Base-by-base conservation (phyloP, 2,113 vertebrate species). In the Phaethornis superciliosus region DNA sequence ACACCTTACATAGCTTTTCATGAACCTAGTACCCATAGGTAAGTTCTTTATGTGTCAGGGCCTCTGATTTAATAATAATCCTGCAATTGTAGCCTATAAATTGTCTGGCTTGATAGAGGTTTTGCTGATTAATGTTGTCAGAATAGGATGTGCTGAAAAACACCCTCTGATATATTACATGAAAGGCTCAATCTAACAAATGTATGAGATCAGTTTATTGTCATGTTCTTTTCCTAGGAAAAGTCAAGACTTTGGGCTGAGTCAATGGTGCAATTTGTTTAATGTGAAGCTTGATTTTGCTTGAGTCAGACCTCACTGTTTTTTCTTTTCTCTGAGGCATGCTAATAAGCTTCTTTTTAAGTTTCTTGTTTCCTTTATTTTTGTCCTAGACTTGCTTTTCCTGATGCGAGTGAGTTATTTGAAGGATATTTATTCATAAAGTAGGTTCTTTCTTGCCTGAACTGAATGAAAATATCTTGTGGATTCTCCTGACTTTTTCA, bases 351-450 rank as follows among this genome's bases (percentile, higher is more conserved):
- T 94, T 93, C 54, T 68, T 94, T 88, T 78, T 19, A 88, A 86
- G 88, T 65, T 64, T 83, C 58, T 63, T 35, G 60, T 65, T 93
- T 94, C 52, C 33, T 88, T 95, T 76, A 10, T 68, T 91, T 72
- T 79, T 67, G 37, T 35, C 15, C 37, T 85, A 64, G 65, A 71
- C 90, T 86, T 86, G 22, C 37, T 32, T 93, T 64, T 95, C 64
- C 82, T 86, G 72, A 90, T 93, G 82, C 70, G 81, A 70, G 42
- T 15, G 33, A 77, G 64, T 90, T 95, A 78, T 91, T 51, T 93
- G 91, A 84, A 84, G 68, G 52, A 78, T 94, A 93, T 90, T 91
- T 95, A 90, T 94, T 91, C 91, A 91, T 89, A 87, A 95, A 85
- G 82, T 68, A 84, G 46, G 21, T 81, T 93, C 60, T 78, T 91